Base-by-base conservation (phyloP, 1,140 invertebrate genomes). In the Aphelenchoides fujianensis region DNA sequence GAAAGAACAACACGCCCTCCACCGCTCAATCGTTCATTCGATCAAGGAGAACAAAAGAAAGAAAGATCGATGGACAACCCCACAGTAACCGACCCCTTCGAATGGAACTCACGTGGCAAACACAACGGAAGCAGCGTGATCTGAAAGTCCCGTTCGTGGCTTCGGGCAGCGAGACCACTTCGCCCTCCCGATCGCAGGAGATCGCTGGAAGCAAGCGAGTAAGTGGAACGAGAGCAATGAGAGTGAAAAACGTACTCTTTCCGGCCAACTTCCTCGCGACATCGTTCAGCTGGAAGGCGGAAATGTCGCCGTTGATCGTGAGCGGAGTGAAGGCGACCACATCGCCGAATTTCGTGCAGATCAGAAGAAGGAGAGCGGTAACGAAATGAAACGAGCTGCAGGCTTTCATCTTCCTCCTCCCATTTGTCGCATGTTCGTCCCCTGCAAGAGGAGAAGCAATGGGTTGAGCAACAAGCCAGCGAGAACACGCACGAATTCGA, bases 121-220 rank as follows among this genome's bases (percentile, higher is more conserved):
- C 19, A 19, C 55, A 59, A 7, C 19, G 55, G 34, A 59, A 59
- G 34, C 55, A 59, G 7, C 27, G 23, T 5, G 55, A 59, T 7
- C 34, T 27, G 34, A 59, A 59, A 5, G 55, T 59, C 5, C 55
- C 55, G 55, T 59, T 59, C 34, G 55, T 59, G 7, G 55, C 55
- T 59, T 59, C 55, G 55, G 55, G 23, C 19, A 59, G 34, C 34
- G 55, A 59, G 34, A 59, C 55, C 12, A 59, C 34, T 59, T 59
- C 27, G 5, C 55, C 55, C 7, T 59, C 55, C 5, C 34, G 7
- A 5, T 59, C 5, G 55, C 55, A 59, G 12, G 19, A 5, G 23
- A 59, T 59, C 7, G 5, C 55, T 59, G 41, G 23, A 59, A 59
- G 7, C 5, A 59, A 59, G 5, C 5, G 5, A 59, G 5, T 59